A percentile compares a stretch with the other conserved stretches of the same genome.
These are phyloP conservation scores for Hirtodrosophila histrioides DNA, from an alignment of 2,888 invertebrate species.

Conservation along the genomic window DNA sequence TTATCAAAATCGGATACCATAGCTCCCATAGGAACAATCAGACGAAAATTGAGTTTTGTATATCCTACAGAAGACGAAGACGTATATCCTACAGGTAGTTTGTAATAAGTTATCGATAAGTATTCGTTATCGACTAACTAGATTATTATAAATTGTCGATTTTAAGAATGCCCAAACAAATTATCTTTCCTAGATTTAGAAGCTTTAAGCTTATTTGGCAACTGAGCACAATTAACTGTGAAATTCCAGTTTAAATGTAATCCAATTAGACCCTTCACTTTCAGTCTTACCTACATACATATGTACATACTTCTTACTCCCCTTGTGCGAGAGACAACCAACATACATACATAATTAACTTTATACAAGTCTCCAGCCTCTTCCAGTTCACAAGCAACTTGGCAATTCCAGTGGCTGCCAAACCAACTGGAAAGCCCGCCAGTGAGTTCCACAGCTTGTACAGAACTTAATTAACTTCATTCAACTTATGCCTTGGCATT, in stretches of 20 bases:
- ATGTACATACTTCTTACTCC: background rate
- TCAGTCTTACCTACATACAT: background rate
- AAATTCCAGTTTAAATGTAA: slow-evolving; percentile 17
- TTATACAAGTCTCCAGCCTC: slow-evolving; percentile 5
- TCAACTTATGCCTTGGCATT: slow-evolving; percentile 27
- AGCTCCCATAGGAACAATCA: too few species aligned
- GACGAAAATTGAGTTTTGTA: too few species aligned
- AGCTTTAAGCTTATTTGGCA: background rate
- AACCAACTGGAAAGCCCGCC: slow-evolving; percentile 33
- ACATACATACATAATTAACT: slow-evolving; percentile 14
- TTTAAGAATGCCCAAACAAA: too few species aligned
- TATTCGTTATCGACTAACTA: too few species aligned
- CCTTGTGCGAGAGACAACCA: background rate
- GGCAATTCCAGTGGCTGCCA: slow-evolving; percentile 26
- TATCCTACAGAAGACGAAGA: too few species aligned
- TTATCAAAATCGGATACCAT: too few species aligned
- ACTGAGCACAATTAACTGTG: background rate
- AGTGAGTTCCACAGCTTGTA: slow-evolving; percentile 25
- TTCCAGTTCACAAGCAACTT: slow-evolving; percentile 5
- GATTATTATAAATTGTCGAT: too few species aligned
- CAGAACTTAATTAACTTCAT: slow-evolving; percentile 56
- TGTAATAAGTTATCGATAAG: too few species aligned
- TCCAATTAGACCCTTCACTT: slow-evolving; percentile 28
- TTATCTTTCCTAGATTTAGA: background rate
- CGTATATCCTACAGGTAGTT: too few species aligned